Evolutionary conservation across 92 coral and sea anemone genomes (phyloP).

Genomic region (Zoanthus solanderi): DNA sequence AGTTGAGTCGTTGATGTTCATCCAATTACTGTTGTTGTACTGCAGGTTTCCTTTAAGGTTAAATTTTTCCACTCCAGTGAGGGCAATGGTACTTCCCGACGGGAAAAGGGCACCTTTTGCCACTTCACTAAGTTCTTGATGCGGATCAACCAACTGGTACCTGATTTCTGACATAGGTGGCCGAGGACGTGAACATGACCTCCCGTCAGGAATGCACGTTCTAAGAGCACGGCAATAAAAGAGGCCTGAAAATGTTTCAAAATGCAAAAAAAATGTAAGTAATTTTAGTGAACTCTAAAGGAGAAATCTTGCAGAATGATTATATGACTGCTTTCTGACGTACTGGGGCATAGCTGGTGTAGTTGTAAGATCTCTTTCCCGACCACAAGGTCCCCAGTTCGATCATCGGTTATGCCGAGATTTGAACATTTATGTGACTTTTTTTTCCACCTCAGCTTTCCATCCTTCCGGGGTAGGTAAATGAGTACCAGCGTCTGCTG

Average conservation of each 20-base stretch:
- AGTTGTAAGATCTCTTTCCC: too few relatives aligned
- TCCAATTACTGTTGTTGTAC: constrained; percentile 1
- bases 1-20: not conserved
- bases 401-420: too few relatives aligned
- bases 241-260: not conserved
- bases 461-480: too few relatives aligned
- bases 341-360: too few relatives aligned
- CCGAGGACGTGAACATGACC: constrained; percentile 7
- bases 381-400: too few relatives aligned
- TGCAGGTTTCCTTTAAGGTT: constrained; percentile 14
- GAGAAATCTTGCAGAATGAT: too few relatives aligned
- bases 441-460: too few relatives aligned
- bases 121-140: not conserved
- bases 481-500: too few relatives aligned
- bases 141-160: constrained; percentile 8
- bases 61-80: constrained; percentile 7
- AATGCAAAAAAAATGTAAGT: not conserved
- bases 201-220: not conserved
- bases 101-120: not conserved
- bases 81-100: constrained; percentile 18
- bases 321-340: too few relatives aligned
- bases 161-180: constrained; percentile 3
- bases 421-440: too few relatives aligned
- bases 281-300: not conserved
- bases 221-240: not conserved